These are phyloP conservation scores for Rhinoptilus africanus DNA, from an alignment of 2,113 vertebrate species.

Conservation along the genomic window DNA sequence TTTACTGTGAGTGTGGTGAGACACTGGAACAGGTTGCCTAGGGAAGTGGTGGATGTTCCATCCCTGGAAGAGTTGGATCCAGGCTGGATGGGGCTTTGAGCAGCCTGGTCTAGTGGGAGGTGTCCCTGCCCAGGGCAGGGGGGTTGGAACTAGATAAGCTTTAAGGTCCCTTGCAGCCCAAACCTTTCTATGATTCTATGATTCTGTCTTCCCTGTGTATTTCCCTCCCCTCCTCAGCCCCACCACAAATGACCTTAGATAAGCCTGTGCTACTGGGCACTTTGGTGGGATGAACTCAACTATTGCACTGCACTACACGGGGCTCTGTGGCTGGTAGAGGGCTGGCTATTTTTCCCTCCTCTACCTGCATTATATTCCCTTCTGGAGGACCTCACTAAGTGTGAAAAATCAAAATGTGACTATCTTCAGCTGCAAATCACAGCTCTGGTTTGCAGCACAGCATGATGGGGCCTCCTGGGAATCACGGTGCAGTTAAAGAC, in stretches of 20 bases:
- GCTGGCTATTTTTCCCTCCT: neutral
- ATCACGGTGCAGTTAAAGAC: neutral
- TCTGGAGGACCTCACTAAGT: neutral
- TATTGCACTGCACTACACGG: neutral
- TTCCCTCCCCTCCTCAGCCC: neutral
- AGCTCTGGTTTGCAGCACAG: neutral
- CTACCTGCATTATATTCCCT: neutral
- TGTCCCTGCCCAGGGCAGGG: too few species aligned
- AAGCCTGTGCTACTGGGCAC: neutral
- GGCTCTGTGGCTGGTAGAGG: neutral
- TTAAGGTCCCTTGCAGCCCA: too few species aligned
- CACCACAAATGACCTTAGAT: neutral
- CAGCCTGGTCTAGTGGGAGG: too few species aligned
- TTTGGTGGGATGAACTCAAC: accelerated
- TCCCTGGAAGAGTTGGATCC: too few species aligned
- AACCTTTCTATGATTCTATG: too few species aligned
- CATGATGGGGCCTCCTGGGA: neutral
- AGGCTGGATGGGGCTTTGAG: too few species aligned
- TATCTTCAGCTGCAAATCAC: neutral
- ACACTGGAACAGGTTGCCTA: too few species aligned
- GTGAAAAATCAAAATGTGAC: neutral
- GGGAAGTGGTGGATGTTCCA: too few species aligned
- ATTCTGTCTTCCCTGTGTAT: neutral
- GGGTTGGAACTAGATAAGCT: too few species aligned
- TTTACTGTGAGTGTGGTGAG: too few species aligned